Evolutionary conservation across 2,797 vertebrate species (phyloP), one percentile per base, ranked within the genome.

Genomic region (Ambastaia sidthimunki): DNA sequence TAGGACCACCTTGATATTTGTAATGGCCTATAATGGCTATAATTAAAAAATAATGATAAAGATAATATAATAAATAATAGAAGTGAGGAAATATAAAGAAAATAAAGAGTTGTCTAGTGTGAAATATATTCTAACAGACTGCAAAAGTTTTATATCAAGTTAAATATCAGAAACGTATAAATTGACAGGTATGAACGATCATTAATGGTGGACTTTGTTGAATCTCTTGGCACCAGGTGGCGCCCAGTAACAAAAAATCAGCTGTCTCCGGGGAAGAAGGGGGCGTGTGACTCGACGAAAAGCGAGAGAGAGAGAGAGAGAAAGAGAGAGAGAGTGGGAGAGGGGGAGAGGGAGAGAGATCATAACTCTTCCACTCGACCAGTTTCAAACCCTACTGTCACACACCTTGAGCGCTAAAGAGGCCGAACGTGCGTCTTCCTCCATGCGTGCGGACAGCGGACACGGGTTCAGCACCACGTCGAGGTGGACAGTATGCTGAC

Each of bases 401-500:
- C 85, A 68, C 83, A 81, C 81, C 80, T 79, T 71, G 15, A 82
- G 78, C 71, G 83, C 88, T 85, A 76, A 86, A 88, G 87, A 86
- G 85, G 25, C 81, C 79, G 79, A 75, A 81, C 62, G 65, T 65
- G 34, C 74, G 52, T 10, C 52, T 72, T 80, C 23, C 69, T 85
- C 69, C 59, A 84, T 84, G 83, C 67, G 48, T 54, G 44, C 72
- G 44, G 66, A 65, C 23, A 77, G 76, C 70, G 65, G 71, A 50
- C 59, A 52, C 71, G 54, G 82, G 47, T 48, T 76, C 62, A 60
- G 21, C 66, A 59, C 71, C 59, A 47, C 41, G 50, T 18, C 65
- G 68, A 75, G 63, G 63, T 66, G 71, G 85, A 81, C 85, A 87
- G 85, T 84, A 89, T 90, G 90, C 87, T 87, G 67, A 83, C 80